Percentiles rank a stretch among this genome's conserved stretches.
phyloP scores from a whole-genome alignment of 2,113 vertebrate species.

The Alouatta palliata region DNA sequence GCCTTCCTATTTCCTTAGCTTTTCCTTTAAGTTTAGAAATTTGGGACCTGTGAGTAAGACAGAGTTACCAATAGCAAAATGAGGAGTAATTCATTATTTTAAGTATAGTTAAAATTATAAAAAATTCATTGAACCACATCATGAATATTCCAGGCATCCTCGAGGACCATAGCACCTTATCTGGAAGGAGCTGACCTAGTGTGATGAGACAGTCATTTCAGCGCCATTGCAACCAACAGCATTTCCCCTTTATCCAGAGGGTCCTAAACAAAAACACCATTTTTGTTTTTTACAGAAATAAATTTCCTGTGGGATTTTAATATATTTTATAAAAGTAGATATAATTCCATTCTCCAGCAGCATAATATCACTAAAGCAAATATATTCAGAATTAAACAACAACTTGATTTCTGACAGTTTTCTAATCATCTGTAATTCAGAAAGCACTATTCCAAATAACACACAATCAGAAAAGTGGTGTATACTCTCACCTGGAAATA shows the following conservation, averaged over 20 bases:
- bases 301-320: conserved; percentile 3
- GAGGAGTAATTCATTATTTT: background rate
- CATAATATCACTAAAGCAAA: conserved; percentile 24
- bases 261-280: background rate
- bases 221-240: background rate
- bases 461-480: background rate
- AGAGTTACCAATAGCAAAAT: background rate
- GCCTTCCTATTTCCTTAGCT: background rate
- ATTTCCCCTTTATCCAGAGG: background rate
- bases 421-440: conserved; percentile 28
- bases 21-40: conserved; percentile 8
- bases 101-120: background rate
- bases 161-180: background rate
- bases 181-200: background rate
- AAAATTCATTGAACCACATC: background rate
- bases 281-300: background rate
- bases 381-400: background rate
- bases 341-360: conserved; percentile 22
- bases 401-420: conserved; percentile 49
- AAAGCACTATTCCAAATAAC: conserved; percentile 47
- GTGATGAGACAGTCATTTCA: background rate
- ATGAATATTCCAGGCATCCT: background rate
- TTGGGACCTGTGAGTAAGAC: background rate
- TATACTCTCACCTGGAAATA: conserved; percentile 50
- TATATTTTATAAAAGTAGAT: background rate